phyloP scores from a whole-genome alignment of 2,888 invertebrate genomes.

The Malthinus seriepunctatus region DNA sequence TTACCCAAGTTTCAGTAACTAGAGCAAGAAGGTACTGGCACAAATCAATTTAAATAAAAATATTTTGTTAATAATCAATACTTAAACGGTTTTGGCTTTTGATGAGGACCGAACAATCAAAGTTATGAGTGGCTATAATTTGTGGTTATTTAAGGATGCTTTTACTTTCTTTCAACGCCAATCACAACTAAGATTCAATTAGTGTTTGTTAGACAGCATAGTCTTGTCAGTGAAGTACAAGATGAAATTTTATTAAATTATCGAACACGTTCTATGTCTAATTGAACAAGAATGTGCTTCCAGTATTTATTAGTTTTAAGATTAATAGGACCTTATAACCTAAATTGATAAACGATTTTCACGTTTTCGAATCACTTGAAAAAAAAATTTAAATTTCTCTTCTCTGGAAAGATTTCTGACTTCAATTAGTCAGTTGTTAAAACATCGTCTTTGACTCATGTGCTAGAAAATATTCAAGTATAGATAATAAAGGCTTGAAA shows the following conservation, averaged over 20 bases:
- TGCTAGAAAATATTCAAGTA: too few relatives aligned
- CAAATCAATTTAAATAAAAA: slow-evolving; percentile 1
- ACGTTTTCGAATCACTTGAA: too few relatives aligned
- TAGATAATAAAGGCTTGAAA: too few relatives aligned
- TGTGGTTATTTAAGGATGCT: slow-evolving; percentile 4
- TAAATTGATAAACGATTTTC: too few relatives aligned
- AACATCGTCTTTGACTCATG: too few relatives aligned
- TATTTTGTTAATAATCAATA: background rate
- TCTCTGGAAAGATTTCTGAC: too few relatives aligned
- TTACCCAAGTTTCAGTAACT: slow-evolving; percentile 1
- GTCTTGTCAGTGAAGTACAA: background rate
- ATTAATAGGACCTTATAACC: too few relatives aligned
- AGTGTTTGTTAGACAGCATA: background rate
- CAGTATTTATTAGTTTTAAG: too few relatives aligned
- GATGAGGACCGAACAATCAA: background rate
- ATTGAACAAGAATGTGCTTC: background rate
- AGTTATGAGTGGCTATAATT: background rate
- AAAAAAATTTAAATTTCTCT: too few relatives aligned
- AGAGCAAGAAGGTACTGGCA: background rate
- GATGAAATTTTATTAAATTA: slow-evolving; percentile 3
- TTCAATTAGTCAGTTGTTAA: too few relatives aligned
- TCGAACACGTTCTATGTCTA: background rate
- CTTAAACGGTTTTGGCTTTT: too few relatives aligned
- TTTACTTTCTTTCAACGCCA: background rate
- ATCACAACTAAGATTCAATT: slow-evolving; percentile 5